These are phyloP conservation scores for Monoplex corrugatus DNA, from an alignment of 2,888 invertebrate genomes.

Conservation along the genomic window DNA sequence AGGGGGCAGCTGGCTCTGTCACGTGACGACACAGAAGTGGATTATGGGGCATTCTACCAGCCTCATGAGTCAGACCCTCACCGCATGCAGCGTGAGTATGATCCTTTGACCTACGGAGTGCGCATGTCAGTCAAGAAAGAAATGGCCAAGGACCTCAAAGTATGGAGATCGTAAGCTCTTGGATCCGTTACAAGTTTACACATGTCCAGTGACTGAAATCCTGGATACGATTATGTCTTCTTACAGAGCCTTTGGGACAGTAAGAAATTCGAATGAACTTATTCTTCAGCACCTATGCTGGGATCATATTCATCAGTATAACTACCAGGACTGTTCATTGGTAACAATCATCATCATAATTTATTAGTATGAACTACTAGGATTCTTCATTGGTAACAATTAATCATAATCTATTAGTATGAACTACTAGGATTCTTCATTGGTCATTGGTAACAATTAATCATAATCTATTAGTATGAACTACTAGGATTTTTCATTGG, in stretches of 20 bases:
- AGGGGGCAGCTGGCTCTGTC: not conserved
- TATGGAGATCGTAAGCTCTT: not conserved
- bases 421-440: too few relatives aligned
- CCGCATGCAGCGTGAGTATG: slow-evolving; percentile 31
- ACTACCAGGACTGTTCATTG: too few relatives aligned
- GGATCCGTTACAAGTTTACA: not conserved
- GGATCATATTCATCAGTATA: too few relatives aligned
- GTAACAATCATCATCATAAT: too few relatives aligned
- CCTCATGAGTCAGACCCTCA: slow-evolving; percentile 27
- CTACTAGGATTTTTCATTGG: too few relatives aligned
- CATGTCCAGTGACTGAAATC: not conserved
- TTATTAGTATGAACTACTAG: too few relatives aligned
- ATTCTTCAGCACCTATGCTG: too few relatives aligned
- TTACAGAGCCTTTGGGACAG: not conserved
- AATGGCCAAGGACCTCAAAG: slow-evolving; percentile 31
- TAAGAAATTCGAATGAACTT: too few relatives aligned
- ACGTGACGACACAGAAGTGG: slow-evolving; percentile 43
- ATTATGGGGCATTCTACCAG: slow-evolving; percentile 34
- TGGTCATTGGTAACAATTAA: too few relatives aligned
- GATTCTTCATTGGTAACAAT: too few relatives aligned
- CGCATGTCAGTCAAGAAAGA: slow-evolving; percentile 43
- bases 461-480: too few relatives aligned
- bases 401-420: too few relatives aligned
- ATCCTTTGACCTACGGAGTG: slow-evolving; percentile 48
- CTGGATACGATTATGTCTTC: not conserved